These are phyloP conservation scores for Enteromius mattozi DNA, from an alignment of 2,797 vertebrate species.

Conservation along the genomic window DNA sequence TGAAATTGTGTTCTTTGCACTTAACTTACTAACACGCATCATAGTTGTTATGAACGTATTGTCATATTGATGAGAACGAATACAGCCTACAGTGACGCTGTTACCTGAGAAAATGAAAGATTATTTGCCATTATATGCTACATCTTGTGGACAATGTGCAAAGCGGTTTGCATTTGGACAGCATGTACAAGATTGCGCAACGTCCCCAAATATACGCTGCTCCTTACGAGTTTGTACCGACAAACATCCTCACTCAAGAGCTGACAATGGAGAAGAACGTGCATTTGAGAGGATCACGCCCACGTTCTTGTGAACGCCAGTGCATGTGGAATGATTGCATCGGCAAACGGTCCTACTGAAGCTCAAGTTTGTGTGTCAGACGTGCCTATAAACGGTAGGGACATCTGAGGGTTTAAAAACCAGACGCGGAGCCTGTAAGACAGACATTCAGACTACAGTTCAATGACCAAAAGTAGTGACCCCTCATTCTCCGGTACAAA, in stretches of 20 bases:
- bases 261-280: slow-evolving; percentile 32
- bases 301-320: slow-evolving; percentile 15
- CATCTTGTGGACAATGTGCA: slow-evolving; percentile 61
- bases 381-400: slow-evolving; percentile 29
- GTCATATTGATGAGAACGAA: slow-evolving; percentile 56
- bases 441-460: slow-evolving; percentile 58
- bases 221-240: slow-evolving; percentile 40
- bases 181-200: slow-evolving; percentile 52
- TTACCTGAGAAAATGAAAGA: slow-evolving; percentile 69
- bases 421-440: slow-evolving; percentile 45
- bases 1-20: slow-evolving; percentile 46
- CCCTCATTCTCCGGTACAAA: slow-evolving; percentile 29
- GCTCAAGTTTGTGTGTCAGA: slow-evolving; percentile 41
- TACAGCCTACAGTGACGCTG: slow-evolving; percentile 59
- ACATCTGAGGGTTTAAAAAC: slow-evolving; percentile 52
- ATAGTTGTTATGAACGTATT: slow-evolving; percentile 46
- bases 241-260: slow-evolving; percentile 43
- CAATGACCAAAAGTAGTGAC: slow-evolving; percentile 52
- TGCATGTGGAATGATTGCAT: slow-evolving; percentile 49
- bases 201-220: slow-evolving; percentile 45
- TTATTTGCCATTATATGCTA: slow-evolving; percentile 63
- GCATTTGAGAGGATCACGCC: slow-evolving; percentile 26
- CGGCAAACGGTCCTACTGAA: slow-evolving; percentile 53
- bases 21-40: slow-evolving; percentile 55
- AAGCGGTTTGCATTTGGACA: slow-evolving; percentile 57